These are phyloP conservation scores for Epicauta chinensis DNA, from an alignment of 1,140 invertebrate genomes.

Conservation along the genomic window DNA sequence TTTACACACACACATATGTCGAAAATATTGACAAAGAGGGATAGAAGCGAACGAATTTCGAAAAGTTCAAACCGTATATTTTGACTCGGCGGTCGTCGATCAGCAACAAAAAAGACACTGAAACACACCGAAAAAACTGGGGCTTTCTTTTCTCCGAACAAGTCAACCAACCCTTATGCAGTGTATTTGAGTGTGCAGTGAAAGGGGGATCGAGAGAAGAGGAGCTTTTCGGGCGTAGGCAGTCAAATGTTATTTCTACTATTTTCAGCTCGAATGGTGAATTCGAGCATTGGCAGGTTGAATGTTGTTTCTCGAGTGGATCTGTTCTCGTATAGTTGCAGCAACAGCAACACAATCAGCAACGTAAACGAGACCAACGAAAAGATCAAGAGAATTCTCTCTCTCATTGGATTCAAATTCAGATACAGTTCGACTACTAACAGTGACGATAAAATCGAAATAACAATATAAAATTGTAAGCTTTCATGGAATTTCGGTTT, in stretches of 20 bases:
- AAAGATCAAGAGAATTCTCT: conserved; percentile 26
- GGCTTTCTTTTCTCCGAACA: too few species aligned
- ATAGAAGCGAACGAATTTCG: background rate
- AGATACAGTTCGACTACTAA: conserved; percentile 13
- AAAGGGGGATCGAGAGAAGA: background rate
- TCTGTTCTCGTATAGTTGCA: too few species aligned
- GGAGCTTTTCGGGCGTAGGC: conserved; percentile 19
- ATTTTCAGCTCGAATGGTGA: conserved; percentile 27
- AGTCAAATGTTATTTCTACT: conserved; percentile 28
- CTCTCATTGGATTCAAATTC: conserved; percentile 21
- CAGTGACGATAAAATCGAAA: background rate
- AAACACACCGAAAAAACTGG: too few species aligned
- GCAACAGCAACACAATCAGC: conserved; percentile 7
- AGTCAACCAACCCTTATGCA: background rate
- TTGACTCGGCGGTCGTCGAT: background rate
- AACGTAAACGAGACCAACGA: conserved; percentile 27
- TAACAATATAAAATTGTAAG: too few species aligned
- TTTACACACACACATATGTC: background rate
- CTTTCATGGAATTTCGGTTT: too few species aligned
- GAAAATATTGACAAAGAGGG: conserved; percentile 3
- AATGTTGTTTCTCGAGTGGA: conserved; percentile 1
- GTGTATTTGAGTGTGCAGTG: conserved; percentile 17
- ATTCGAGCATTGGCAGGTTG: conserved; percentile 10
- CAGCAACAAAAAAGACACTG: too few species aligned
- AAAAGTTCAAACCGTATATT: background rate